Base-by-base conservation (phyloP, 2,113 vertebrate genomes). In the Ascaphus truei region DNA sequence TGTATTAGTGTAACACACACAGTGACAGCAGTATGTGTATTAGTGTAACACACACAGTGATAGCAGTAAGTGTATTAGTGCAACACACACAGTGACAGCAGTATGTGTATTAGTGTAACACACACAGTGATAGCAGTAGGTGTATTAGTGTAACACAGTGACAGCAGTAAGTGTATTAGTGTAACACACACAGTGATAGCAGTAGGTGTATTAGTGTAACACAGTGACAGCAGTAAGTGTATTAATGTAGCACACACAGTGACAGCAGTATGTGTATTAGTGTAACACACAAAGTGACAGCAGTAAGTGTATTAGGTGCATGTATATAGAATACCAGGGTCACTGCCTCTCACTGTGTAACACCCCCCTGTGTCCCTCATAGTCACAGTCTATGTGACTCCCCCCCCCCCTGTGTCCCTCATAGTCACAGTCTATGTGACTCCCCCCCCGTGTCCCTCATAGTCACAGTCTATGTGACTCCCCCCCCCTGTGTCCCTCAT, bases 401-500 rank as follows among this genome's bases (percentile, higher is more conserved):
- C 53, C 66, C 52, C 34, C 16, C 15, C 31, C 43, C n/a, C n/a
- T n/a, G n/a, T n/a, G n/a, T n/a, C 66, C 66, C 56, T 51, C 20
- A 7, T 43, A 37, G 55, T 60, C 66, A n/a, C n/a, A n/a, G n/a
- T n/a, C 66, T 51, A 34, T 30, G 23, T 60, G 31, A 18, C 30
- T 31, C 66, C n/a, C n/a, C n/a, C n/a, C n/a, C n/a, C n/a, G n/a
- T n/a, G n/a, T n/a, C n/a, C n/a, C n/a, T n/a, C n/a, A n/a, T n/a
- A n/a, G n/a, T n/a, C n/a, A n/a, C n/a, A n/a, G n/a, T n/a, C 66
- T 51, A 34, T 30, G 23, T 60, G 31, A 18, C 30, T 31, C 66
- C 53, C 66, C 66, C 55, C 66, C n/a, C 20, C 41, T 3, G 55
- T 51, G 55, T n/a, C n/a, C n/a, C n/a, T n/a, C n/a, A n/a, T n/a